Conservation (phyloP, 2,888 invertebrate genomes). For the Agriopis marginaria region DNA sequence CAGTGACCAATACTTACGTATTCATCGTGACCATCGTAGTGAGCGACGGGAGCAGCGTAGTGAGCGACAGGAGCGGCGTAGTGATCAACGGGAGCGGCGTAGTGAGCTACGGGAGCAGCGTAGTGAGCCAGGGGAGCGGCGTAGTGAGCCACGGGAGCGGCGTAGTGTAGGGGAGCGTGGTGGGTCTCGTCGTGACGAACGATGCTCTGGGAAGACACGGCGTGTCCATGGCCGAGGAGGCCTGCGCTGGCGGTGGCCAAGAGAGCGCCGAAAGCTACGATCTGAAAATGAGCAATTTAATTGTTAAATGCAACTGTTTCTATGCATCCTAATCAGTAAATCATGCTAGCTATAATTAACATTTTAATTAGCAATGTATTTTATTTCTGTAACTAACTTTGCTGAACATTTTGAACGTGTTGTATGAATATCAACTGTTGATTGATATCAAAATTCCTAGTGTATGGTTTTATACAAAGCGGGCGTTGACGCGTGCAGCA, state of each 20-base stretch:
- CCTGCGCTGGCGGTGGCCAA: constrained; percentile 79
- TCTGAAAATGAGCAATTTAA: constrained; percentile 57
- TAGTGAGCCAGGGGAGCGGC: constrained; percentile 48
- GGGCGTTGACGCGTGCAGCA: constrained; percentile 34
- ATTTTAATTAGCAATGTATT: neutral
- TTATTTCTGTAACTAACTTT: constrained; percentile 59
- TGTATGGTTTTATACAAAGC: constrained; percentile 55
- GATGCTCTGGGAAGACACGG: constrained; percentile 71
- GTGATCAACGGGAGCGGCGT: constrained; percentile 43
- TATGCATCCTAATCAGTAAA: neutral
- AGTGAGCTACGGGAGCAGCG: constrained; percentile 53
- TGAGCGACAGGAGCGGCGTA: constrained; percentile 56
- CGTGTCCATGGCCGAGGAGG: constrained; percentile 61
- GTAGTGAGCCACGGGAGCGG: constrained; percentile 34
- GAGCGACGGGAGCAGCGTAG: constrained; percentile 48
- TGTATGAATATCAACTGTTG: constrained; percentile 57
- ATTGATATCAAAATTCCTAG: constrained; percentile 61
- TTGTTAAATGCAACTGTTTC: neutral
- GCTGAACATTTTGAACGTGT: constrained; percentile 69
- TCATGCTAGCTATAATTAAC: neutral
- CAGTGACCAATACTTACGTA: constrained; percentile 47
- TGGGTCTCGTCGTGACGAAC: constrained; percentile 69
- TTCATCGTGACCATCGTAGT: constrained; percentile 55
- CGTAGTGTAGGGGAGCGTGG: constrained; percentile 46
- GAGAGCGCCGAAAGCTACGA: constrained; percentile 71